Conservation (phyloP, 2,113 vertebrate genomes). For the Sula dactylatra region DNA sequence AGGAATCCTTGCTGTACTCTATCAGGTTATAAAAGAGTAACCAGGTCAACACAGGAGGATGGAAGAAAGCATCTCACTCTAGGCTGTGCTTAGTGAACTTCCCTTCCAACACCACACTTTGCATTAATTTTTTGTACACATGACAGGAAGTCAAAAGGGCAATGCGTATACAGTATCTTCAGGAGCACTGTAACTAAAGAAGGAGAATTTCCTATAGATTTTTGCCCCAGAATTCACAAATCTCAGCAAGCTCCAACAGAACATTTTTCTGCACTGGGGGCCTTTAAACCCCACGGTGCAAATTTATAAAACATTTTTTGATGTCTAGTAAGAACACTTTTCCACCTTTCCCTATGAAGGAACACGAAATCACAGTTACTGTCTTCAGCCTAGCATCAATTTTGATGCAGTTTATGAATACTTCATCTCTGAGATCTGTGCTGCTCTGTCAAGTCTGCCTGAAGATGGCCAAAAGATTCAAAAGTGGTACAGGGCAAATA, state of each 20-base stretch:
- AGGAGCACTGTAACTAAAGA: not conserved
- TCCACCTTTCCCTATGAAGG: not conserved
- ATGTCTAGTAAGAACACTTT: not conserved
- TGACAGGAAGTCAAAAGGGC: not conserved
- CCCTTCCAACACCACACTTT: not conserved
- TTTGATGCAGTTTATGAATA: not conserved
- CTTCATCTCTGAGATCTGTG: not conserved
- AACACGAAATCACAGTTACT: not conserved
- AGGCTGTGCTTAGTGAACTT: not conserved
- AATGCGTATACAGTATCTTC: not conserved
- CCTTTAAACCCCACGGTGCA: not conserved
- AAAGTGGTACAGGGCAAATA: not conserved
- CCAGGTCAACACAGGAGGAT: not conserved
- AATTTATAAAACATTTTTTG: not conserved
- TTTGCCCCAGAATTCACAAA: not conserved
- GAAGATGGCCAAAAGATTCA: not conserved
- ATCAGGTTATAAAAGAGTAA: not conserved
- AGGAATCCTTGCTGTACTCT: not conserved
- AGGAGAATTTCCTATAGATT: not conserved
- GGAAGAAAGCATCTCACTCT: not conserved
- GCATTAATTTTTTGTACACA: not conserved
- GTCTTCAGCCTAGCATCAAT: not conserved
- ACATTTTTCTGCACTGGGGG: not conserved
- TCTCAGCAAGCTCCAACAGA: not conserved
- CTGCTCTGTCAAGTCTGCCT: not conserved